Percentiles rank a stretch among this genome's conserved stretches.
Evolutionary conservation across 2,888 invertebrate species (phyloP).

Genomic region (Dryobota labecula): DNA sequence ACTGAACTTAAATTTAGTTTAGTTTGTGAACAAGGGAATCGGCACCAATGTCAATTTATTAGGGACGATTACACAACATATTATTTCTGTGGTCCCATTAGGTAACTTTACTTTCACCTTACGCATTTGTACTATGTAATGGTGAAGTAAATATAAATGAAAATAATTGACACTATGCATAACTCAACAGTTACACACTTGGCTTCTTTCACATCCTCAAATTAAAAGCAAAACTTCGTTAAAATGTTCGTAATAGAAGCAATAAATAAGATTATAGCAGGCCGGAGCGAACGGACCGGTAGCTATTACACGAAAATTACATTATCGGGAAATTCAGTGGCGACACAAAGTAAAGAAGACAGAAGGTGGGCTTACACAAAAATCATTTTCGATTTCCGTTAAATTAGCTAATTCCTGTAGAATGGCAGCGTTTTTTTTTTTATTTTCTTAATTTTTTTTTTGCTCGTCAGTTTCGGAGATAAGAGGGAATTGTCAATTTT

Average conservation of each 20-base stretch:
- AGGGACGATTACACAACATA: not conserved
- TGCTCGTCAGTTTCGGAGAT: no score
- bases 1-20: no score
- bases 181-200: slow-evolving; percentile 31
- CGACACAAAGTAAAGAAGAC: not conserved
- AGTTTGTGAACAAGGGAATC: no score
- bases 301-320: slow-evolving; percentile 34
- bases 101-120: not conserved
- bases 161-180: slow-evolving; percentile 25
- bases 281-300: slow-evolving; percentile 1
- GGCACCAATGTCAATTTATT: not conserved
- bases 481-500: no score
- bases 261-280: slow-evolving; percentile 44
- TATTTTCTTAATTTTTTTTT: no score
- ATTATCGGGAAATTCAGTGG: slow-evolving; percentile 39
- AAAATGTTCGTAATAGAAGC: slow-evolving; percentile 43
- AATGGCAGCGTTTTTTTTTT: no score
- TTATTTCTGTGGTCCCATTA: not conserved
- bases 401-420: no score
- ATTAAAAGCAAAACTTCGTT: slow-evolving; percentile 37
- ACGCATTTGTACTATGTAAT: not conserved
- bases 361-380: not conserved
- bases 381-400: no score
- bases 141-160: not conserved
- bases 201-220: slow-evolving; percentile 18